phyloP scores from a whole-genome alignment of 2,797 vertebrate species.

The Aselliscus stoliczkanus region DNA sequence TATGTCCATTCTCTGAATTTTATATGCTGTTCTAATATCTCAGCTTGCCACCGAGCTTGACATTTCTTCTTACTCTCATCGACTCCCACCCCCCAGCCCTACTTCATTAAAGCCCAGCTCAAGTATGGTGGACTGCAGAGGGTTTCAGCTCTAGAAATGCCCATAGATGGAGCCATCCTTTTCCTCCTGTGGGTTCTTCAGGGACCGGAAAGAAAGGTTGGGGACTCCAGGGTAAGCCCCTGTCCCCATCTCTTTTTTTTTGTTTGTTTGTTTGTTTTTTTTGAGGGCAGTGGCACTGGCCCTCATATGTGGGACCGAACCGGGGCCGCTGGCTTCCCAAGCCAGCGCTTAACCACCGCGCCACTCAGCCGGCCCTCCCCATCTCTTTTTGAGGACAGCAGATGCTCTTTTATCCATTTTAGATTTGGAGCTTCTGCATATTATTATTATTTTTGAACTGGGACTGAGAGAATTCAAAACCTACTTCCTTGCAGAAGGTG shows the following conservation, averaged over 20 bases:
- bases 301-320: no score
- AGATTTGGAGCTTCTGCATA: constrained; percentile 20
- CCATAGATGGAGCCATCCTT: neutral
- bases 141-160: neutral
- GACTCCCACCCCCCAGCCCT: neutral
- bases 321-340: no score
- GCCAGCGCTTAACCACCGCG: no score
- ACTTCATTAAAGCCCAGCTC: neutral
- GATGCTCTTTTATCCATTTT: constrained; percentile 10
- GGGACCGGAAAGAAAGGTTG: neutral
- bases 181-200: neutral
- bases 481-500: neutral
- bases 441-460: constrained; percentile 19
- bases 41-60: neutral
- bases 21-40: neutral
- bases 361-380: no score
- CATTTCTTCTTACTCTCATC: neutral
- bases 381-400: neutral
- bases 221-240: neutral
- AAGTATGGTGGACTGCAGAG: neutral
- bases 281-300: no score
- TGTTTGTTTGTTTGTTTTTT: no score
- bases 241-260: neutral
- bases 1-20: neutral
- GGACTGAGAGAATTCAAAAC: neutral